Percentiles rank a stretch among this genome's conserved stretches.
phyloP scores from a whole-genome alignment of 2,888 invertebrate genomes.

The Gortyna flavago region DNA sequence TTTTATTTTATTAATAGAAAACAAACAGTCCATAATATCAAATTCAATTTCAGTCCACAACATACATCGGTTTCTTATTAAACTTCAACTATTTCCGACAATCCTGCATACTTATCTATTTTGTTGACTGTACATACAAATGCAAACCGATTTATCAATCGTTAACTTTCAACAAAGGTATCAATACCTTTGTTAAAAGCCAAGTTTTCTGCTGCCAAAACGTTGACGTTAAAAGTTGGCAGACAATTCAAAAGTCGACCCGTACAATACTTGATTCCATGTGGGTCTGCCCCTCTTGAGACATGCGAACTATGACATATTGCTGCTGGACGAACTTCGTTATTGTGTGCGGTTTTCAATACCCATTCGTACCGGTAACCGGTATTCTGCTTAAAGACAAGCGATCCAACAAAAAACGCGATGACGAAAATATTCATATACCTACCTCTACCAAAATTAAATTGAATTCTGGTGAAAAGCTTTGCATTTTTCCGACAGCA shows the following conservation, averaged over 20 bases:
- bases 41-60: no score
- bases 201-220: neutral
- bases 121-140: neutral
- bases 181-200: neutral
- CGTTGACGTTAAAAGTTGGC: neutral
- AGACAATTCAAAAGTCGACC: constrained; percentile 31
- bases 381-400: constrained; percentile 16
- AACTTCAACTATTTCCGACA: no score
- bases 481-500: constrained; percentile 25
- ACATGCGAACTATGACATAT: constrained; percentile 24
- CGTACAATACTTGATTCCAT: constrained; percentile 1
- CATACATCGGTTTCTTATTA: no score
- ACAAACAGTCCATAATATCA: no score
- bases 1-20: no score
- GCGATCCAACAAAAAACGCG: neutral
- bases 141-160: neutral
- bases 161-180: constrained; percentile 9
- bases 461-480: constrained; percentile 20
- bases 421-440: constrained; percentile 30
- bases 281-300: neutral
- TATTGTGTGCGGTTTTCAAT: constrained; percentile 17
- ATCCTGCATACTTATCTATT: no score
- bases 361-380: constrained; percentile 25
- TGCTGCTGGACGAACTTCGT: constrained; percentile 2
- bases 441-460: constrained; percentile 19